Conservation (phyloP, 1,140 invertebrate genomes). For the Sminthurides bifidus region DNA sequence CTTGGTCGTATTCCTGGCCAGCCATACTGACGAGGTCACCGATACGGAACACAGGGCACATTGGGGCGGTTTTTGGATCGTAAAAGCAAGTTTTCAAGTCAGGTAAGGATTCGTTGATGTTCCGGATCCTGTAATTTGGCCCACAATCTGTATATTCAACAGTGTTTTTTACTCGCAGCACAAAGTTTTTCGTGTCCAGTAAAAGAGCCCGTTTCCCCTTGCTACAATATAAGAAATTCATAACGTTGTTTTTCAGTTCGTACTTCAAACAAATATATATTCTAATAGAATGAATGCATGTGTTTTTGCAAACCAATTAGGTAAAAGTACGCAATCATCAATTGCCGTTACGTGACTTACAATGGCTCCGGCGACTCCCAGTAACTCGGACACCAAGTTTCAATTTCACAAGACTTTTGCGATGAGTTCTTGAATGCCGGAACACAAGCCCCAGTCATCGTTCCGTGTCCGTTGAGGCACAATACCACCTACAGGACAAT, state of each 20-base stretch:
- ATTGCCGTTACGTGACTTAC: neutral
- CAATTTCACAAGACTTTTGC: too few species aligned
- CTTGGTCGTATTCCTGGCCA: constrained; percentile 35
- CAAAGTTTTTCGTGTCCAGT: constrained; percentile 39
- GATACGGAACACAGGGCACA: constrained; percentile 43
- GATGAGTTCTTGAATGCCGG: too few species aligned
- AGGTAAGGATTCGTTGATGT: constrained; percentile 39
- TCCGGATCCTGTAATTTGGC: constrained; percentile 34
- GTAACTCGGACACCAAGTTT: too few species aligned
- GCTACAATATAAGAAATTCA: constrained; percentile 24
- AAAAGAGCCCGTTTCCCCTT: constrained; percentile 36
- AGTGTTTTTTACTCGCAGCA: constrained; percentile 45
- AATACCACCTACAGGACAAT: too few species aligned
- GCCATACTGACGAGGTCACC: constrained; percentile 38
- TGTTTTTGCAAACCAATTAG: too few species aligned
- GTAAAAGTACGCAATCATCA: too few species aligned
- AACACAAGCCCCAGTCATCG: too few species aligned
- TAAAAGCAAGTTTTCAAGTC: constrained; percentile 38
- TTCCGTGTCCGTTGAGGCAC: too few species aligned
- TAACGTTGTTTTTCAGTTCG: neutral
- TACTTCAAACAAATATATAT: neutral
- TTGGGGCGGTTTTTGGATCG: constrained; percentile 34
- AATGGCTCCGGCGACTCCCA: too few species aligned
- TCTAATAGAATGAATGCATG: too few species aligned
- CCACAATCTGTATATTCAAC: constrained; percentile 40